Conservation (phyloP, 2,797 vertebrate genomes). For the Phataginus tetradactyla region DNA sequence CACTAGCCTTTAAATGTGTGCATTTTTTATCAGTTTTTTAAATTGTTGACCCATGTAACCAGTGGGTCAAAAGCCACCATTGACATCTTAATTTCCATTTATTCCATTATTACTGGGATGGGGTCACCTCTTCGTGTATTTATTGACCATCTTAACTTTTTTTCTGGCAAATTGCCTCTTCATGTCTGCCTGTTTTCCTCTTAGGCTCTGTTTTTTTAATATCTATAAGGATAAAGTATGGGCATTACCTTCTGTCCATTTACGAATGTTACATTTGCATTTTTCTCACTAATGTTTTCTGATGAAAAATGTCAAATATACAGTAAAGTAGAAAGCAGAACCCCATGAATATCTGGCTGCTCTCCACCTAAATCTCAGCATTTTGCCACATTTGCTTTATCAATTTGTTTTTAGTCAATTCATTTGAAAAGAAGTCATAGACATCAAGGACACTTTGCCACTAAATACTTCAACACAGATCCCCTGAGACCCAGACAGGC, state of each 20-base stretch:
- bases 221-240: background rate
- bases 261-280: background rate
- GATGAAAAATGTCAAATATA: background rate
- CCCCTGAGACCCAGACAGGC: background rate
- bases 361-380: background rate
- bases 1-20: background rate
- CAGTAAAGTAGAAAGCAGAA: background rate
- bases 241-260: no score
- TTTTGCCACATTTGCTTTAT: background rate
- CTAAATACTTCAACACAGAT: no score
- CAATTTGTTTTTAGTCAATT: background rate
- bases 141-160: background rate
- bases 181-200: background rate
- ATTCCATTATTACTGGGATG: background rate
- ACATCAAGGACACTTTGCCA: background rate
- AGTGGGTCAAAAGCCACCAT: background rate
- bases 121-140: background rate
- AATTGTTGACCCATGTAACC: background rate
- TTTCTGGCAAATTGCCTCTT: background rate
- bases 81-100: no score
- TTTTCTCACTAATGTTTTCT: background rate
- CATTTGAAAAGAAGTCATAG: background rate
- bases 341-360: background rate
- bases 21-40: background rate
- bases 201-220: background rate